Evolutionary conservation across 2,888 invertebrate genomes (phyloP).

Genomic region (Altica lythri): DNA sequence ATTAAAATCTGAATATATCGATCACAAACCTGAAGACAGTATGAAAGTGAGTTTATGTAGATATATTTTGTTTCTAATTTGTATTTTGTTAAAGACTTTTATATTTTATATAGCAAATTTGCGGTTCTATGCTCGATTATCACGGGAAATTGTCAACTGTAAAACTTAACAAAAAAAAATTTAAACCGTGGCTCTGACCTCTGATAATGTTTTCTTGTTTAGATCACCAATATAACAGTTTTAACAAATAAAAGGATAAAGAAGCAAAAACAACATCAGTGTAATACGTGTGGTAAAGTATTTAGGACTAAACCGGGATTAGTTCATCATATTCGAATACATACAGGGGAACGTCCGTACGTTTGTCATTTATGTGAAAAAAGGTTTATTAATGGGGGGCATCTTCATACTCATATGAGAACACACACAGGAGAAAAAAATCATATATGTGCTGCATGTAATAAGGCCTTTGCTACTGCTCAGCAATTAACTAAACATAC

Average conservation of each 20-base stretch:
- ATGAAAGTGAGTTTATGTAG: slow-evolving; percentile 23
- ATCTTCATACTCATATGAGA: slow-evolving; percentile 57
- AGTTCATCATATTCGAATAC: slow-evolving; percentile 56
- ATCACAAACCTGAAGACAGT: slow-evolving; percentile 39
- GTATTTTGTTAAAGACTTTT: no score
- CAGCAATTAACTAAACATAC: slow-evolving; percentile 57
- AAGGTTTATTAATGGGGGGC: slow-evolving; percentile 56
- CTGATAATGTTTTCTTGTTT: not conserved
- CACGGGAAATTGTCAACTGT: no score
- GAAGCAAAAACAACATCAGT: slow-evolving; percentile 52
- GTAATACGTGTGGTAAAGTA: slow-evolving; percentile 56
- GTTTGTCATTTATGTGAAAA: slow-evolving; percentile 56
- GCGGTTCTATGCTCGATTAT: no score
- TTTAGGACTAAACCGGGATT: slow-evolving; percentile 55
- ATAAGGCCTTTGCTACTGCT: slow-evolving; percentile 56
- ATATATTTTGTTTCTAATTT: slow-evolving; percentile 29
- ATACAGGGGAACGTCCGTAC: slow-evolving; percentile 57
- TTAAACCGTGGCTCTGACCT: not conserved
- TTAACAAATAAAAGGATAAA: slow-evolving; percentile 26
- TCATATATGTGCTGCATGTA: slow-evolving; percentile 55
- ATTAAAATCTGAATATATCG: slow-evolving; percentile 48
- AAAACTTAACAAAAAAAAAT: no score
- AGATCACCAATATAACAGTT: slow-evolving; percentile 3
- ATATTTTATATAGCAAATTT: no score
- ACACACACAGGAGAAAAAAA: slow-evolving; percentile 58